Evolutionary conservation across 2,113 vertebrate genomes (phyloP), one percentile per base, ranked within the genome.

Genomic region (Mormyrus iriodes): DNA sequence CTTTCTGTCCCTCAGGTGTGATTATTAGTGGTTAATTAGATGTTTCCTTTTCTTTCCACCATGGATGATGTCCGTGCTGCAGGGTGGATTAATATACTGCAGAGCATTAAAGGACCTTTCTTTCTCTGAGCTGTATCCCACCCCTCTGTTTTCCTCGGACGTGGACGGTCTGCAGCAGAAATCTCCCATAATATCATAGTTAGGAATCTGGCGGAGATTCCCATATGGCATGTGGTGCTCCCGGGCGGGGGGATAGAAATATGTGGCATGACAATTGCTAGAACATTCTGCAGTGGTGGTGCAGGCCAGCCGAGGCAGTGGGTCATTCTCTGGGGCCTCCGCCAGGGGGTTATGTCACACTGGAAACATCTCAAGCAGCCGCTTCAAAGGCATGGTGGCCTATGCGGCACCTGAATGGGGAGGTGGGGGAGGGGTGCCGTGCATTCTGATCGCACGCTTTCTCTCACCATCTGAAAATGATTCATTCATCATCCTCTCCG

Each of bases 21-120:
- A 90, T 88, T 87, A 88, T 88, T 91, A 90, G 89, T 79, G 53
- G 89, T 92, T 92, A 91, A 93, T 93, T 94, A 92, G 92, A 91
- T 82, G 90, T 94, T 94, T 94, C 93, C 94, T 94, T 91, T 90
- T 31, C 39, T 93, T 93, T 93, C 61, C 92, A 92, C 94, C 91
- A 93, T 92, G 94, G 89, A 46, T 46, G 91, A 94, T 91, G 88
- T 76, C 83, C 88, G 91, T 58, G 90, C 91, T 89, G 90, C 90
- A 93, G 93, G 93, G 89, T 91, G 91, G 91, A 92, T 93, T 55
- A 42, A 93, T 85, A 92, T 73, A 94, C 93, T 86, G 93, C 93
- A 92, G 92, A 91, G 82, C 89, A 91, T 88, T 85, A 88, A 93
- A 90, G 92, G 86, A 76, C 87, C 19, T 31, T 84, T 90, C 35